Conservation (phyloP, 2,113 vertebrate genomes). For the Lepisosteus osseus region DNA sequence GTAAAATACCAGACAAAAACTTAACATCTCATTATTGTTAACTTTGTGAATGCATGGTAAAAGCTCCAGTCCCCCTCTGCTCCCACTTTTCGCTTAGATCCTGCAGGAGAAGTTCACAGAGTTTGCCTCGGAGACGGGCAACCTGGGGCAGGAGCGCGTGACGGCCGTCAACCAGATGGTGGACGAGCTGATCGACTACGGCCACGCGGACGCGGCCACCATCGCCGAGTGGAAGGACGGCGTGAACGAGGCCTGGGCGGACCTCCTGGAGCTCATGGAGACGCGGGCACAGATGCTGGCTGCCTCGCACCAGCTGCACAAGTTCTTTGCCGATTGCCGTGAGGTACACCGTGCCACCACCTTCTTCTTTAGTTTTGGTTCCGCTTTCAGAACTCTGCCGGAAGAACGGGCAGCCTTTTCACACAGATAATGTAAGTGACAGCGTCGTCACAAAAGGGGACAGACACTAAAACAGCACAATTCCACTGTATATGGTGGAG, state of each 20-base stretch:
- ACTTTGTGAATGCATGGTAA: too few species aligned
- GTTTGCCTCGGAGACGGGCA: slow-evolving; percentile 84
- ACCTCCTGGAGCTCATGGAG: slow-evolving; percentile 92
- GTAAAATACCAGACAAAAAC: too few species aligned
- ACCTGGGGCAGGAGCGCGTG: slow-evolving; percentile 81
- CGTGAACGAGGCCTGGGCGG: slow-evolving; percentile 92
- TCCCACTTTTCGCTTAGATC: slow-evolving; percentile 41
- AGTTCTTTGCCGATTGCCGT: slow-evolving; percentile 89
- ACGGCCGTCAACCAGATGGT: slow-evolving; percentile 92
- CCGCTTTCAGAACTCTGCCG: too few species aligned
- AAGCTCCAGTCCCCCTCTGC: background rate
- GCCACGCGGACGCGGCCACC: slow-evolving; percentile 83
- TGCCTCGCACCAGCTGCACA: slow-evolving; percentile 88
- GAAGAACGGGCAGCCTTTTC: too few species aligned
- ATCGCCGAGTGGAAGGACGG: slow-evolving; percentile 96
- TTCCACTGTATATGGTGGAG: too few species aligned
- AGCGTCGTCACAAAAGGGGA: too few species aligned
- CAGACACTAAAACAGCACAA: too few species aligned
- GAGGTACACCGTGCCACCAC: slow-evolving; percentile 52
- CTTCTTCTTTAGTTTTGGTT: too few species aligned
- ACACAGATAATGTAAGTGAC: too few species aligned
- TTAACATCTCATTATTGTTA: too few species aligned
- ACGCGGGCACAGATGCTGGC: slow-evolving; percentile 87
- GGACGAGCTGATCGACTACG: slow-evolving; percentile 92
- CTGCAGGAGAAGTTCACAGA: slow-evolving; percentile 94